A percentile compares a stretch with the other conserved stretches of the same genome.
These are phyloP conservation scores for Macrotus californicus DNA, from an alignment of 2,113 vertebrate species.

Conservation along the genomic window DNA sequence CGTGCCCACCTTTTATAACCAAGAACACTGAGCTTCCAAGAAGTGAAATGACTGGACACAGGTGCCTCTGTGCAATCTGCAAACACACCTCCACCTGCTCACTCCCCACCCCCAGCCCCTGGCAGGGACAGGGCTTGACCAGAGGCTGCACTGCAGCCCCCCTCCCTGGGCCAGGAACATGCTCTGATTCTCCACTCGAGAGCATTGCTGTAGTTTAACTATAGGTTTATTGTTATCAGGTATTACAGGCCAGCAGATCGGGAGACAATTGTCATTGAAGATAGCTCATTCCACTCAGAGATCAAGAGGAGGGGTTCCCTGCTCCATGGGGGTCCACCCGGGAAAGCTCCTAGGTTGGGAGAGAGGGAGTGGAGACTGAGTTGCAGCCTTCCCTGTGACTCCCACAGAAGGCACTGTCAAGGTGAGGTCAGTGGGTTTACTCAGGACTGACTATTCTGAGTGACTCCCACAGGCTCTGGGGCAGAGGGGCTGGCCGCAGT, in stretches of 20 bases:
- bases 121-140: too few relatives aligned
- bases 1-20: background rate
- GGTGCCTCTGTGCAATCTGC: background rate
- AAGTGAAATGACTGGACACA: background rate
- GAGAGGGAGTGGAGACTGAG: too few relatives aligned
- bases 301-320: background rate
- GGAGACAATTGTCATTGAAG: background rate
- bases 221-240: background rate
- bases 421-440: background rate
- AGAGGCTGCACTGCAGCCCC: background rate
- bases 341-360: background rate
- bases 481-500: fast-evolving
- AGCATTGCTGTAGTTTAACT: background rate
- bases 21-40: background rate
- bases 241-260: background rate
- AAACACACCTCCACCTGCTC: too few relatives aligned
- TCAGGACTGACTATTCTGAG: background rate
- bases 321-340: fast-evolving
- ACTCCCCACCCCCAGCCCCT: fast-evolving
- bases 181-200: too few relatives aligned
- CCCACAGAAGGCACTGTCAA: fast-evolving
- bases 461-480: background rate
- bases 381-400: background rate
- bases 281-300: background rate
- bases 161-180: background rate